Evolutionary conservation across 2,888 invertebrate genomes (phyloP).

Genomic region (Pyrocoelia pectoralis): DNA sequence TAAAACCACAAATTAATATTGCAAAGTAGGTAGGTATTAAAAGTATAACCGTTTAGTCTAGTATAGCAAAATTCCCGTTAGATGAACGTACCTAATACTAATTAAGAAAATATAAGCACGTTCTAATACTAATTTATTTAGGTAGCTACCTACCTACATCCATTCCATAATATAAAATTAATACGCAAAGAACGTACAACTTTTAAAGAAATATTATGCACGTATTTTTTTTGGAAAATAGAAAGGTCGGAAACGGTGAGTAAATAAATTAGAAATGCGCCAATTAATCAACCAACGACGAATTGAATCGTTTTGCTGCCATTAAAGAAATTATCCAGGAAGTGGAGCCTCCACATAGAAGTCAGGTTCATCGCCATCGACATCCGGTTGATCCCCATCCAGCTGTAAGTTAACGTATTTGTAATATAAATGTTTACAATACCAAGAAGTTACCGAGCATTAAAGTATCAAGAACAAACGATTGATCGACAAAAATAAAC

Average conservation of each 20-base stretch:
- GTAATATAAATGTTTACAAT: conserved; percentile 26
- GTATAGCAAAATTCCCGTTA: not conserved
- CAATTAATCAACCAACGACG: not conserved
- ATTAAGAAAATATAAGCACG: not conserved
- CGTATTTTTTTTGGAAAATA: too few species aligned
- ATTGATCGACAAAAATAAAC: conserved; percentile 3
- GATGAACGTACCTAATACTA: not conserved
- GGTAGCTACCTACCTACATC: not conserved
- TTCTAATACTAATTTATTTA: conserved; percentile 1
- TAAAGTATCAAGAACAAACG: too few species aligned
- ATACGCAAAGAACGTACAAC: too few species aligned
- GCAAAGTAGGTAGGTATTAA: not conserved
- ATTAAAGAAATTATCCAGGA: conserved; percentile 61
- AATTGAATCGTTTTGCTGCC: not conserved
- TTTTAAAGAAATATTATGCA: too few species aligned
- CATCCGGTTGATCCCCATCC: conserved; percentile 85
- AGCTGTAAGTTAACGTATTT: conserved; percentile 65
- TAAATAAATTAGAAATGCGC: too few species aligned
- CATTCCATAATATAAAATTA: too few species aligned
- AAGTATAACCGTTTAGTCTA: not conserved
- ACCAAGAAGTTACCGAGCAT: conserved; percentile 5
- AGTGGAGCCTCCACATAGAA: conserved; percentile 92
- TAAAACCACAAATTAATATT: not conserved
- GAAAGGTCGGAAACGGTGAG: too few species aligned
- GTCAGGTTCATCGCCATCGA: conserved; percentile 87